Evolutionary conservation across 2,797 vertebrate genomes (phyloP), one percentile per base, ranked within the genome.

Genomic region (Botia almorhae): DNA sequence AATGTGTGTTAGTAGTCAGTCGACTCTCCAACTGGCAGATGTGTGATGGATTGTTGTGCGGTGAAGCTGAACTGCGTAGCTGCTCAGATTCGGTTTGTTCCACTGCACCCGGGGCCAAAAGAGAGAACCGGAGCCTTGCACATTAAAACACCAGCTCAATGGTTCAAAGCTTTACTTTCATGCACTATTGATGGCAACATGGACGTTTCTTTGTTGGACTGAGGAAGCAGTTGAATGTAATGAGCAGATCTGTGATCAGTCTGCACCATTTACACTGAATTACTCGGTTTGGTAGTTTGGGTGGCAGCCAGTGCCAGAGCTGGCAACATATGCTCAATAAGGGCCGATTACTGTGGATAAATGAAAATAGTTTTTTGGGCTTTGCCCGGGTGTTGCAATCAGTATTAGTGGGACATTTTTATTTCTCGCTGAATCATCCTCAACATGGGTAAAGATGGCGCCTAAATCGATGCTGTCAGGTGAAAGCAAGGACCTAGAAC

Each of bases 391-490:
- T 83, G 67, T 81, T 81, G 72, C 71, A 76, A 74, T 73, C 76
- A 79, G 68, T 67, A 81, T 81, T 81, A 51, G 58, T 55, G 36
- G 61, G 78, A 58, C 53, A 58, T 64, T 77, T 74, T 86, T 61
- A 53, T 78, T 74, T 85, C 69, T 82, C 56, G 8, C 17, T 69
- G 76, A 80, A 80, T 82, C 82, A 69, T 46, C 16, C 65, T 61
- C 75, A 43, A 19, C 36, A 26, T 80, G 74, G 60, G 68, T 53
- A 26, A 71, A 86, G 69, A 76, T 80, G 73, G 21, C 60, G 68
- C 74, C 80, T 82, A 64, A 79, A 87, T 87, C 82, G 53, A 76
- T 81, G 77, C 69, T 64, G 58, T 77, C 68, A 50, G 77, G 74
- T 77, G 23, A 68, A 81, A 77, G 58, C 84, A 82, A 67, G 68